Evolutionary conservation across 2,113 vertebrate species (phyloP), one percentile per base, ranked within the genome.

Genomic region (Xiphophorus hellerii): DNA sequence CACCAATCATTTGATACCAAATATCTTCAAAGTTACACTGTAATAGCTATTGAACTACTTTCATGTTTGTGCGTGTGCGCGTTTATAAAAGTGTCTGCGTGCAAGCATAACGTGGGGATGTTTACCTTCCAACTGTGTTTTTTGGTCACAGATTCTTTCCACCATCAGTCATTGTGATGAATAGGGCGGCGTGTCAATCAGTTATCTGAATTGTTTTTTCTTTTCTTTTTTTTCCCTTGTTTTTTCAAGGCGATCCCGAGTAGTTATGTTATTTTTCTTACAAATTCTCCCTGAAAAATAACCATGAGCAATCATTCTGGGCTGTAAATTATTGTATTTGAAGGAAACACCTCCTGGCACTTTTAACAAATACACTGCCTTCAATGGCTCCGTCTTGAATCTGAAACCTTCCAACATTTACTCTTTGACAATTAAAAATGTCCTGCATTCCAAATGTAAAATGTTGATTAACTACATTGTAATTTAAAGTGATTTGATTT

Each of bases 131-230:
- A 85, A 83, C 72, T 74, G 76, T 83, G 81, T 84, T 86, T 69
- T 89, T 89, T 69, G 73, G 78, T 89, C 85, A 86, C 87, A 88
- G 80, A 81, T 83, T 80, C 86, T 79, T 86, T 85, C 64, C 69
- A 76, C 84, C 85, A 92, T 90, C 78, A 78, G 84, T 92, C 91
- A 90, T 87, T 74, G 85, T 93, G 90, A 93, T 92, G 88, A 92
- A 93, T 90, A 77, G 83, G 76, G 73, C 44, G 13, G 79, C 30
- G 69, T 90, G 89, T 92, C 92, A 89, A 90, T 93, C 90, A 90
- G 76, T 92, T 90, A 91, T 85, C 87, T 82, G 82, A 89, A 90
- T 88, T 86, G 87, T 85, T 89, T 84, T 91, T 87, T 68, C 79
- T 84, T 86, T 25, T 67, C 73, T 42, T 76, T 42, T 72, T 72